Base-by-base conservation (phyloP, 2,888 invertebrate genomes). In the Brenthis daphne region DNA sequence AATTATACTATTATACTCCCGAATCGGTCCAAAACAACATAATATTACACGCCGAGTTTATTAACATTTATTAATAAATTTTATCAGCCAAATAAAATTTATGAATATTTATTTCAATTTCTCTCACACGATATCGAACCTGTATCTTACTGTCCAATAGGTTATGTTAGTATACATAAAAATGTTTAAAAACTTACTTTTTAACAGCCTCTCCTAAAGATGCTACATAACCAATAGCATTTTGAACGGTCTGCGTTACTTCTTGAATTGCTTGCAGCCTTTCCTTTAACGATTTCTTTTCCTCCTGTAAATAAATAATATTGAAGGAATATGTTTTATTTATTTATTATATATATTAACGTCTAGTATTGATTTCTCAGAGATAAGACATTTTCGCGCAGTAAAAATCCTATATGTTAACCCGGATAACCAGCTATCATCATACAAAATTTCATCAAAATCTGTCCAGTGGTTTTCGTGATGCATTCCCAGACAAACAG, bases 171-270 rank as follows among this genome's bases (percentile, higher is more conserved):
- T 29, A 8, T 16, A 6, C 51, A 53, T 14, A 51, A 53, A 53
- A 53, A 16, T 51, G 51, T 53, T 50, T 14, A 5, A 24, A 13
- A 61, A 86, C 94, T 89, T 93, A 99, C 98, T 99, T 99, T 93
- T 98, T 98, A 67, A 98, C 95, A 82, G 97, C 95, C 90, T 99
- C 99, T 74, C 98, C 96, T 70, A 99, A 92, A n/a, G 98, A 97
- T 11, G 99, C 99, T 72, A 99, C 95, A 82, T 96, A 97, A 33
- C 99, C 99, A 70, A 99, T 97, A 0, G 97, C 96, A 80, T 99
- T 98, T 87, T 99, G 99, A 4, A 99, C 98, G 67, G 97, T 97
- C 81, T 98, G 97, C 20, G 99, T 98, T 3, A 99, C 99, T 88
- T 99, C 99, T 86, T 99, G 99, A 77, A 99, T 98, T 3, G 98